Percentiles rank a stretch among this genome's conserved stretches.
Evolutionary conservation across 2,113 vertebrate species (phyloP).

Genomic region (Onychostruthus taczanowskii): DNA sequence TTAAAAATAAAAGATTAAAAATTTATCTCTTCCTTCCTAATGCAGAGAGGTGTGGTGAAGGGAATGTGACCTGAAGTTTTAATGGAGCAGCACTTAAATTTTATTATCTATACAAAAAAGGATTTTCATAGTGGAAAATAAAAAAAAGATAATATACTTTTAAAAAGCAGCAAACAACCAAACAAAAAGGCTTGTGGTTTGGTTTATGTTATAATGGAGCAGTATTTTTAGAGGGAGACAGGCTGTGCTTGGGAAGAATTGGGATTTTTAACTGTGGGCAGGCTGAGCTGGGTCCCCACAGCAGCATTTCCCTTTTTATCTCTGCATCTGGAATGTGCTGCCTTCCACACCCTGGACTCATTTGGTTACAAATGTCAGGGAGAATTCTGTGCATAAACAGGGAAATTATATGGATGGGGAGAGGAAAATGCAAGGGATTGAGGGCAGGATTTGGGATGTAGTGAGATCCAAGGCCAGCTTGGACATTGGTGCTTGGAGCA

Average conservation of each 20-base stretch:
- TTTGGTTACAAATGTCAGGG: not conserved
- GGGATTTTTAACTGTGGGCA: not conserved
- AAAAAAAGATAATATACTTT: not conserved
- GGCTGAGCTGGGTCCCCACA: not conserved
- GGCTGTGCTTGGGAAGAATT: not conserved
- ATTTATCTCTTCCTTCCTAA: conserved; percentile 30
- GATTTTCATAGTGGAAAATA: not conserved
- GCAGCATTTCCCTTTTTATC: not conserved
- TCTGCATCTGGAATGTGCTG: not conserved
- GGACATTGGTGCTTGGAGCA: not conserved
- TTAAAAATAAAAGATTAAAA: conserved; percentile 56
- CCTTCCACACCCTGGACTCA: rapidly evolving
- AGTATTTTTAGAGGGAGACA: not conserved
- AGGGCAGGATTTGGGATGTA: rapidly evolving
- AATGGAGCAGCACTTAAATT: not conserved
- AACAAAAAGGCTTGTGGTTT: not conserved
- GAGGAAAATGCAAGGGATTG: not conserved
- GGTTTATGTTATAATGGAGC: not conserved
- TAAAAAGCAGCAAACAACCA: not conserved
- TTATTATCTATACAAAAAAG: not conserved
- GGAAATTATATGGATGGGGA: not conserved
- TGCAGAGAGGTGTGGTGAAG: not conserved
- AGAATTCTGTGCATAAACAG: not conserved
- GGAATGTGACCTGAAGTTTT: not conserved
- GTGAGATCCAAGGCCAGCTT: not conserved